Evolutionary conservation across 2,113 vertebrate species (phyloP).

Genomic region (Phalacrocorax aristotelis): DNA sequence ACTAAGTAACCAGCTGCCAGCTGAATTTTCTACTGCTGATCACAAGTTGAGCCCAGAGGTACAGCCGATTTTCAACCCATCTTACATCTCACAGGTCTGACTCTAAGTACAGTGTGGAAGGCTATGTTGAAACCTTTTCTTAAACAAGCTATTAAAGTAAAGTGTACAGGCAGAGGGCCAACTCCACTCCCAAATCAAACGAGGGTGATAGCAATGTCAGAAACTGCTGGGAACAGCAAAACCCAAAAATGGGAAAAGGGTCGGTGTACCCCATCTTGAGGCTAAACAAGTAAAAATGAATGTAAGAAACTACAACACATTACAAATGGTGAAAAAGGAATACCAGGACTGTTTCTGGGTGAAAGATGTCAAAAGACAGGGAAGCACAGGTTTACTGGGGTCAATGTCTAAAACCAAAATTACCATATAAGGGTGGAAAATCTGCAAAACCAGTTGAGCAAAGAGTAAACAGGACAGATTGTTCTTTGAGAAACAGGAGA

Average conservation of each 20-base stretch:
- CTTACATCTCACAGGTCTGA: neutral
- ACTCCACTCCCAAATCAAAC: neutral
- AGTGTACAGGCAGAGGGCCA: neutral
- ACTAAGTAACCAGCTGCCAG: neutral
- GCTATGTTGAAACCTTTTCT: neutral
- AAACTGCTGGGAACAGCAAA: neutral
- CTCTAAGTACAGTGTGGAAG: neutral
- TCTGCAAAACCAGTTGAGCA: neutral
- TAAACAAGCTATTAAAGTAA: neutral
- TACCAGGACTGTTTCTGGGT: neutral
- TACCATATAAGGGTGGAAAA: neutral
- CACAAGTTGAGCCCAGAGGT: neutral
- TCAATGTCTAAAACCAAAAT: neutral
- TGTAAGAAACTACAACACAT: neutral
- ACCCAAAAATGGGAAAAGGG: neutral
- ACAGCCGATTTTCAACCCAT: neutral
- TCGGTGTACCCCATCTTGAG: neutral
- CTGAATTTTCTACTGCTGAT: neutral
- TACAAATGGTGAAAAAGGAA: neutral
- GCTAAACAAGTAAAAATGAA: neutral
- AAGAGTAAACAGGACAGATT: neutral
- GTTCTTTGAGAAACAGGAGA: neutral
- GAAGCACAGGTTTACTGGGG: neutral
- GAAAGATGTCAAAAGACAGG: neutral
- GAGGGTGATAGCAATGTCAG: neutral